Conservation (phyloP, 1,140 invertebrate species). For the Hirudo medicinalis region DNA sequence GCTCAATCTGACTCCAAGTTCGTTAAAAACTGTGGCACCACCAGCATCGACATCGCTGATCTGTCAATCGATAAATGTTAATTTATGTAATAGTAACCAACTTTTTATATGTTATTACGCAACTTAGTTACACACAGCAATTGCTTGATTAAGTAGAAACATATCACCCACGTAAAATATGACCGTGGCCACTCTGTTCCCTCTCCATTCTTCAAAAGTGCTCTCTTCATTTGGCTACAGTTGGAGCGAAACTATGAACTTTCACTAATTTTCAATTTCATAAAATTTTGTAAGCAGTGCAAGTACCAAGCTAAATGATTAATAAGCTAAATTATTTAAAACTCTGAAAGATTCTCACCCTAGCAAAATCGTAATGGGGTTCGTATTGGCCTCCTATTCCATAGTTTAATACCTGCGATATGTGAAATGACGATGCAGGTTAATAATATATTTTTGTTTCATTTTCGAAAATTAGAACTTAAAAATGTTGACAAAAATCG, state of each 20-base stretch:
- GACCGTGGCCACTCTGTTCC: constrained; percentile 16
- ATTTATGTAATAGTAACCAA: no score
- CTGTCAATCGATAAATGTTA: neutral
- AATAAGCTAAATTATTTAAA: neutral
- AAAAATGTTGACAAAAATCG: neutral
- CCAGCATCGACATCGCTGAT: constrained; percentile 66
- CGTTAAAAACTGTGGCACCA: constrained; percentile 79
- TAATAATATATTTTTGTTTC: no score
- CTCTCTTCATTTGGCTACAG: constrained; percentile 1
- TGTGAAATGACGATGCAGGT: neutral
- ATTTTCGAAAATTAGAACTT: neutral
- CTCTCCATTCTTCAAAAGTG: constrained; percentile 15
- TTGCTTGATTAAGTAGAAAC: neutral
- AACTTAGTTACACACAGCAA: no score
- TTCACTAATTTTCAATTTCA: neutral
- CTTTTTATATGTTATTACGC: no score
- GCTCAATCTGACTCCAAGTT: constrained; percentile 48
- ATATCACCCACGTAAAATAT: constrained; percentile 13
- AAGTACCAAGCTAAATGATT: no score
- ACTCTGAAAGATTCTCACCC: constrained; percentile 15
- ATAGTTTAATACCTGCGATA: constrained; percentile 84
- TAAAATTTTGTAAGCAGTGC: neutral
- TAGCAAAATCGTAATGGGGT: constrained; percentile 75
- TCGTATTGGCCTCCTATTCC: constrained; percentile 93
- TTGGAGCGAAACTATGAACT: neutral